Conservation (phyloP, 2,888 invertebrate genomes). For the Trichogramma dendrolimi region DNA sequence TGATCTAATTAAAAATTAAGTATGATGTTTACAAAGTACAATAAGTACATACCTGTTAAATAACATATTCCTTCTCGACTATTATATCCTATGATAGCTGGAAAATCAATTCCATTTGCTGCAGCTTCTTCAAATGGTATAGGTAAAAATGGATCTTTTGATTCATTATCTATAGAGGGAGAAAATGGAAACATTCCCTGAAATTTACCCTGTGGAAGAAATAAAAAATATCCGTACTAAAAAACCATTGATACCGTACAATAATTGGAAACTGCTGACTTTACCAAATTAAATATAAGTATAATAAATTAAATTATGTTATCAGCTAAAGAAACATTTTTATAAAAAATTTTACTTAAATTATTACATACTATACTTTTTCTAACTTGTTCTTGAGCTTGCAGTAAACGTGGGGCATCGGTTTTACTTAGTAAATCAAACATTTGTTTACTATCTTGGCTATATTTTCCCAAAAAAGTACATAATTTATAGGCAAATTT, state of each 20-base stretch:
- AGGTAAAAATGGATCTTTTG: conserved; percentile 37
- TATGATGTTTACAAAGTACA: background rate
- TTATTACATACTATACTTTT: background rate
- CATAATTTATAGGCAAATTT: conserved; percentile 22
- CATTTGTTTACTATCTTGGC: conserved; percentile 26
- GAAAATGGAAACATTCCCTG: conserved; percentile 23
- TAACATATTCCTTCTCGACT: conserved; percentile 31
- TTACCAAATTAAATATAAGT: background rate
- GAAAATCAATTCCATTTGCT: conserved; percentile 32
- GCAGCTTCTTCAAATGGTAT: conserved; percentile 21
- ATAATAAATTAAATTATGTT: background rate
- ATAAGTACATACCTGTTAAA: conserved; percentile 9
- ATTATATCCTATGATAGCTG: conserved; percentile 35
- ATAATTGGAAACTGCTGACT: no score
- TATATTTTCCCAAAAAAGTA: conserved; percentile 23
- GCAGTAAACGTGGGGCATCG: conserved; percentile 23
- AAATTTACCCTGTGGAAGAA: conserved; percentile 29
- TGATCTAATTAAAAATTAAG: conserved; percentile 1
- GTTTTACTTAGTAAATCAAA: conserved; percentile 29
- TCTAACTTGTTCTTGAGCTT: conserved; percentile 21
- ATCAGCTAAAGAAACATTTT: background rate
- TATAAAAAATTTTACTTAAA: conserved; percentile 5
- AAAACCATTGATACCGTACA: no score
- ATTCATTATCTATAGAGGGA: conserved; percentile 35
- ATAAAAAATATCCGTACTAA: conserved; percentile 17